Evolutionary conservation across 2,888 invertebrate species (phyloP).

Genomic region (Rosalia funebris): DNA sequence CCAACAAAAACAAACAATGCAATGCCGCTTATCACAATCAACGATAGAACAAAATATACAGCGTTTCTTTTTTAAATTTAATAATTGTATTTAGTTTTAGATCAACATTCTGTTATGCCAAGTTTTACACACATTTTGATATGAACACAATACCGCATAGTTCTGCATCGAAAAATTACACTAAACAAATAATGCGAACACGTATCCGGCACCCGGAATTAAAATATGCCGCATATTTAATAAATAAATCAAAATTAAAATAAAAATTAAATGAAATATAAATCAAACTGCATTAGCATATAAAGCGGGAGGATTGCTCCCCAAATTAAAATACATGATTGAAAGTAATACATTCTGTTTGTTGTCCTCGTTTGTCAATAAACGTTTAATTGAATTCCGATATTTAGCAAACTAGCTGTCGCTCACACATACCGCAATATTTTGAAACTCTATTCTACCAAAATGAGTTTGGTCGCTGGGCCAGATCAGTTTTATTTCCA

Average conservation of each 20-base stretch:
- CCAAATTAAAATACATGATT: conserved; percentile 51
- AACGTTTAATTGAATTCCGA: conserved; percentile 53
- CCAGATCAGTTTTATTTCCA: neutral
- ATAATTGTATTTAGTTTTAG: too few species aligned
- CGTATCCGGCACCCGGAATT: neutral
- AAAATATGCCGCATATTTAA: conserved; percentile 19
- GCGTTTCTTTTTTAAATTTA: too few species aligned
- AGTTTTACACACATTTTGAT: too few species aligned
- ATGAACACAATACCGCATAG: neutral
- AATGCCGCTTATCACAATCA: too few species aligned
- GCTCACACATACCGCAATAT: conserved; percentile 40
- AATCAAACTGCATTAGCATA: conserved; percentile 47
- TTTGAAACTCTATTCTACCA: conserved; percentile 28
- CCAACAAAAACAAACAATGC: too few species aligned
- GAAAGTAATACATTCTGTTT: conserved; percentile 51
- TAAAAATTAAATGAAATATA: conserved; percentile 32
- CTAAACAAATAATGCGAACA: neutral
- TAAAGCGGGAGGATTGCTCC: conserved; percentile 45
- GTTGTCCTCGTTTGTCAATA: conserved; percentile 51
- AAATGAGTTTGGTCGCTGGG: conserved; percentile 14
- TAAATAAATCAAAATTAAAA: conserved; percentile 30
- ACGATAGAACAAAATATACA: too few species aligned
- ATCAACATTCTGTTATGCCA: too few species aligned
- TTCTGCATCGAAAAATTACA: too few species aligned
- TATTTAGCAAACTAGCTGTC: conserved; percentile 50